These are phyloP conservation scores for Shargacucullia verbasci DNA, from an alignment of 2,888 invertebrate genomes.

Conservation along the genomic window DNA sequence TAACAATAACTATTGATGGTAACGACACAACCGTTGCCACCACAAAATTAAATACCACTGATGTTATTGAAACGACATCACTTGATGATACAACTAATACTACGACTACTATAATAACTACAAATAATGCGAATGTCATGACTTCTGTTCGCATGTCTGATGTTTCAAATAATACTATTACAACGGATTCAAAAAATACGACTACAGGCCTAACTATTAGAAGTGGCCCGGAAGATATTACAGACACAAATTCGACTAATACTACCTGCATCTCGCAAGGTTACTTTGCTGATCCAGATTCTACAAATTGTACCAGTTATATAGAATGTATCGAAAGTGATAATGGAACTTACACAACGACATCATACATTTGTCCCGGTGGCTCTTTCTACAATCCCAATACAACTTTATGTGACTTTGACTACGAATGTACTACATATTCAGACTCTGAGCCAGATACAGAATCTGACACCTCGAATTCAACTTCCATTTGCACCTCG, in stretches of 20 bases:
- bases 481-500: conserved; percentile 27
- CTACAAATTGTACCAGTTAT: conserved; percentile 32
- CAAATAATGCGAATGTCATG: conserved; percentile 31
- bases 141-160: conserved; percentile 15
- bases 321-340: conserved; percentile 34
- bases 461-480: background rate
- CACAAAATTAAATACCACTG: conserved; percentile 47
- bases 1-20: conserved; percentile 32
- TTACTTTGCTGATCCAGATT: conserved; percentile 21
- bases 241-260: conserved; percentile 3
- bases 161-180: conserved; percentile 31
- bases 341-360: conserved; percentile 17
- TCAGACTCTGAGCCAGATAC: conserved; percentile 8
- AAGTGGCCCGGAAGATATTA: conserved; percentile 4
- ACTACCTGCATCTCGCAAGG: conserved; percentile 30
- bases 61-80: conserved; percentile 43
- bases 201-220: conserved; percentile 16
- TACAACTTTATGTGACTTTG: conserved; percentile 20
- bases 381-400: conserved; percentile 3
- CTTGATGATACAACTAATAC: conserved; percentile 25
- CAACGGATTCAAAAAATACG: conserved; percentile 30
- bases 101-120: conserved; percentile 7
- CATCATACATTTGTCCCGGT: conserved; percentile 25
- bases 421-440: conserved; percentile 29
- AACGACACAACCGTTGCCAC: conserved; percentile 35